phyloP scores from a whole-genome alignment of 2,888 invertebrate genomes.

The Philereme vetulata region DNA sequence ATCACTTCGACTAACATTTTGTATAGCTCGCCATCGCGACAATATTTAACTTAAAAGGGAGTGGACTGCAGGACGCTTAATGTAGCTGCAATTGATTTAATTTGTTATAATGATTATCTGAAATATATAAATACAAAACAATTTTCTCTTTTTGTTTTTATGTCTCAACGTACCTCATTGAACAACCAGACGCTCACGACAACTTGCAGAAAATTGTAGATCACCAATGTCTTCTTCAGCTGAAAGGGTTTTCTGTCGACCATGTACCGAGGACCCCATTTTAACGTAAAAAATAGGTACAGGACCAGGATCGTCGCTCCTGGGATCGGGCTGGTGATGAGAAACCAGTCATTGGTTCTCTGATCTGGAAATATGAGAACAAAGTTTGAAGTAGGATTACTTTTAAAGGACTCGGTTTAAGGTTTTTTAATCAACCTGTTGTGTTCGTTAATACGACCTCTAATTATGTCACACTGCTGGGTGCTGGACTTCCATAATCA shows the following conservation, averaged over 20 bases:
- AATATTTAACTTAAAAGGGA: too few relatives aligned
- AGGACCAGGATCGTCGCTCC: slow-evolving; percentile 86
- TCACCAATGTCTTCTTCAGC: slow-evolving; percentile 89
- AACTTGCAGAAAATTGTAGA: slow-evolving; percentile 96
- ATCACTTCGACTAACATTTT: too few relatives aligned
- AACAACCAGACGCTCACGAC: slow-evolving; percentile 92
- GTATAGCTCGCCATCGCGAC: too few relatives aligned
- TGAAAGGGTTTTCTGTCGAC: slow-evolving; percentile 92
- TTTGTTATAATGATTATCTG: too few relatives aligned
- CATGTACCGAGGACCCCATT: slow-evolving; percentile 95
- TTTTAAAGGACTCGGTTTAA: not conserved
- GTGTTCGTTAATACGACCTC: too few relatives aligned
- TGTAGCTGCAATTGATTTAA: too few relatives aligned
- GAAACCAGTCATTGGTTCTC: slow-evolving; percentile 89
- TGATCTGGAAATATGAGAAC: slow-evolving; percentile 79
- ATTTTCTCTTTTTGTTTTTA: too few relatives aligned
- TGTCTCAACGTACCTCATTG: slow-evolving; percentile 83
- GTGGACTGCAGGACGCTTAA: too few relatives aligned
- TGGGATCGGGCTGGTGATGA: slow-evolving; percentile 88
- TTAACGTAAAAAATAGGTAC: slow-evolving; percentile 89
- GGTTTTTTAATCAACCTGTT: too few relatives aligned
- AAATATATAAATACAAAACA: too few relatives aligned
- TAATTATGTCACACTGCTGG: too few relatives aligned
- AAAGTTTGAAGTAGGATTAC: not conserved
- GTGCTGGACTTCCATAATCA: too few relatives aligned